Evolutionary conservation across 1,140 invertebrate species (phyloP).

Genomic region (Trachymyrmex septentrionalis): DNA sequence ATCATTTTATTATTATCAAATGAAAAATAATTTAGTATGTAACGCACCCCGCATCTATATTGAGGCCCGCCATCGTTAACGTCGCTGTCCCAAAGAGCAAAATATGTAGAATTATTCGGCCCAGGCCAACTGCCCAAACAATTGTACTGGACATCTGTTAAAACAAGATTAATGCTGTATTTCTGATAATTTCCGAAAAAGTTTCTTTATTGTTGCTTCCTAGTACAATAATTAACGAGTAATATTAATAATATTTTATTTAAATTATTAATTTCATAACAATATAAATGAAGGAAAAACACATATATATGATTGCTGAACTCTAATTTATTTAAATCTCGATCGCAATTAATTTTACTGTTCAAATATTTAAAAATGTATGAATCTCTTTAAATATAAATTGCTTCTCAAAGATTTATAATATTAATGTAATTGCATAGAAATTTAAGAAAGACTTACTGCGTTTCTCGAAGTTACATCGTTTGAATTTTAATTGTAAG

Average conservation of each 20-base stretch:
- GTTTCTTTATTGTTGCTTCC: background rate
- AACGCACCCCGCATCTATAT: conserved; percentile 91
- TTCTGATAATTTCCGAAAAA: background rate
- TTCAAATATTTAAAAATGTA: background rate
- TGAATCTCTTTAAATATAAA: background rate
- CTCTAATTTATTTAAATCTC: background rate
- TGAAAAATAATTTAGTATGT: background rate
- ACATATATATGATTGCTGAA: background rate
- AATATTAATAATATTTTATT: background rate
- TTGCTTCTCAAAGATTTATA: background rate
- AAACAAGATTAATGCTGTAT: conserved; percentile 39
- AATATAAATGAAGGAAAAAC: background rate
- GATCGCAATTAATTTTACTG: background rate
- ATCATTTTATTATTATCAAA: background rate
- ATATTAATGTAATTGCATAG: background rate
- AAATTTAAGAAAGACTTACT: conserved; percentile 81
- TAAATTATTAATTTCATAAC: background rate
- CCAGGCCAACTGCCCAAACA: conserved; percentile 90
- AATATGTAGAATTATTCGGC: conserved; percentile 87
- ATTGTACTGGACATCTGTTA: conserved; percentile 89
- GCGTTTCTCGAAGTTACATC: conserved; percentile 87
- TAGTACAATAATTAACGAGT: background rate
- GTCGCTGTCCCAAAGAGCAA: conserved; percentile 89
- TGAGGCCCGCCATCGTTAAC: conserved; percentile 86
- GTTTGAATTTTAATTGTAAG: conserved; percentile 87